A percentile compares a stretch with the other conserved stretches of the same genome.
phyloP scores from a whole-genome alignment of 2,113 vertebrate species.

The Gorsachius goisagi region DNA sequence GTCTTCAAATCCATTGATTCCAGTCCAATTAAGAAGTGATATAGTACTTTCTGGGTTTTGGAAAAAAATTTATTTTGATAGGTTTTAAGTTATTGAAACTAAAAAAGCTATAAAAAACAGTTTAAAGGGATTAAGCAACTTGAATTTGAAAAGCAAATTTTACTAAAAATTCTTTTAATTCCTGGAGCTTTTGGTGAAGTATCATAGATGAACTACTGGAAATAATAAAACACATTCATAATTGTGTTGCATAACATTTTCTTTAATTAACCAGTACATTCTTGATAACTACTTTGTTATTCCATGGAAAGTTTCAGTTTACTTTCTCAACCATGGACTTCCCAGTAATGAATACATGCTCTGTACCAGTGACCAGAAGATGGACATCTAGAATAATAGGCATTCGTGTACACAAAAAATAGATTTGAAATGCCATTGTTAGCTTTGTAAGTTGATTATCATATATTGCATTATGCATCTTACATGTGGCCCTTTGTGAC shows the following conservation, averaged over 20 bases:
- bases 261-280: neutral
- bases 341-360: neutral
- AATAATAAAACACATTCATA: neutral
- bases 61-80: neutral
- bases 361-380: neutral
- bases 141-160: neutral
- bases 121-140: neutral
- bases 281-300: neutral
- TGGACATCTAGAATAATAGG: neutral
- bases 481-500: neutral
- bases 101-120: neutral
- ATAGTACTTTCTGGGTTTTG: neutral
- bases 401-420: neutral
- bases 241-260: neutral
- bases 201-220: neutral
- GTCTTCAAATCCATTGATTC: neutral
- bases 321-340: neutral
- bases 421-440: conserved; percentile 6
- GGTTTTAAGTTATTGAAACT: neutral
- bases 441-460: conserved; percentile 25
- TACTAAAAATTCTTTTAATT: neutral
- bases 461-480: neutral
- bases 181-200: neutral
- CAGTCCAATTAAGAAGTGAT: neutral
- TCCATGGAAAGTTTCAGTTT: neutral